Percentiles rank a stretch among this genome's conserved stretches.
phyloP scores from a whole-genome alignment of 2,113 vertebrate species.

The Campylomormyrus tamandua region DNA sequence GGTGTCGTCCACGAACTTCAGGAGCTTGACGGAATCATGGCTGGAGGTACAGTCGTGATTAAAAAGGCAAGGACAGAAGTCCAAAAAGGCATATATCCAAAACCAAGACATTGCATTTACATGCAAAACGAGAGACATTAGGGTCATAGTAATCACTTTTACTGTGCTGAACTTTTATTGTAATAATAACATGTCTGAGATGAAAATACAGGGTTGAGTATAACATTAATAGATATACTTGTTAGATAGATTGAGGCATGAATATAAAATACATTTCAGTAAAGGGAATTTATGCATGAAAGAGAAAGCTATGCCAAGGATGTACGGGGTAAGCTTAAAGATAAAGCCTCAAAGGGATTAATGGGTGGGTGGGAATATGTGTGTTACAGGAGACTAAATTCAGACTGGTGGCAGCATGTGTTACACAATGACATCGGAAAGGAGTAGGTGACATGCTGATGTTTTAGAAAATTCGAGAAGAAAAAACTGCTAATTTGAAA shows the following conservation, averaged over 20 bases:
- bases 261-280: background rate
- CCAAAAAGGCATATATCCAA: background rate
- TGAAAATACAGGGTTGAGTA: background rate
- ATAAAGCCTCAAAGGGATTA: background rate
- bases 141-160: background rate
- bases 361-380: background rate
- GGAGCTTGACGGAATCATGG: too few species aligned
- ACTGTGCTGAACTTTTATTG: background rate
- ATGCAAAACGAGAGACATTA: background rate
- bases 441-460: background rate
- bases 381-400: background rate
- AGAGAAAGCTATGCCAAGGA: background rate
- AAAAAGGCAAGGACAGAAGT: background rate
- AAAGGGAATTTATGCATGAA: constrained; percentile 1
- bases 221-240: background rate
- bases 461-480: background rate
- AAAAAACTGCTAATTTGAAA: background rate
- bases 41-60: too few species aligned
- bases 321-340: background rate
- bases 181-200: background rate
- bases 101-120: background rate
- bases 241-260: background rate
- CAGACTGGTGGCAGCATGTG: background rate
- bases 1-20: too few species aligned
- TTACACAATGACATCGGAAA: background rate